A percentile compares a stretch with the other conserved stretches of the same genome.
These are phyloP conservation scores for Calephelis nemesis DNA, from an alignment of 1,140 invertebrate genomes.

Conservation along the genomic window DNA sequence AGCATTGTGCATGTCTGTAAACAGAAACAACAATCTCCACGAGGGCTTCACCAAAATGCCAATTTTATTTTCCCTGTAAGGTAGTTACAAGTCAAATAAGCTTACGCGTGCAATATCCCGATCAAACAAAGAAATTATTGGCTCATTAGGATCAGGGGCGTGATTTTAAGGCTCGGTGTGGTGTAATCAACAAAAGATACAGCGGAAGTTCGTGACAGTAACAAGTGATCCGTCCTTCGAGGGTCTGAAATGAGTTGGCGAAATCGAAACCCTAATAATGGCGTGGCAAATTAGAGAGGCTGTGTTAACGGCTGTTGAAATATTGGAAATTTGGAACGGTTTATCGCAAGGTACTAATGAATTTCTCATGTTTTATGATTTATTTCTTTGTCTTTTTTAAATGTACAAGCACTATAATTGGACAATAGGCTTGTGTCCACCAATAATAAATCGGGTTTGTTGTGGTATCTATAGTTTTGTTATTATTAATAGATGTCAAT, in stretches of 20 bases:
- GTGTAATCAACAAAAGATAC: constrained; percentile 14
- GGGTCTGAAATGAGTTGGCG: constrained; percentile 12
- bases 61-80: neutral
- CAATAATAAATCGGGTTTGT: too few relatives aligned
- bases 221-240: constrained; percentile 19
- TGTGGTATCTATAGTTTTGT: too few relatives aligned
- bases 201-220: constrained; percentile 20
- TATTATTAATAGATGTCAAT: too few relatives aligned
- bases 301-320: constrained; percentile 1
- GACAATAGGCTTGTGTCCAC: too few relatives aligned
- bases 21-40: neutral
- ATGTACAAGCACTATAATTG: too few relatives aligned
- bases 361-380: too few relatives aligned
- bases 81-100: constrained; percentile 15
- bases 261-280: constrained; percentile 14
- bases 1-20: neutral
- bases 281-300: constrained; percentile 11
- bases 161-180: constrained; percentile 11
- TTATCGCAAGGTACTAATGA: too few relatives aligned
- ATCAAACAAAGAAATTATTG: constrained; percentile 21
- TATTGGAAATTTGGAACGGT: neutral
- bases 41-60: neutral
- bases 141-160: constrained; percentile 20
- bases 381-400: too few relatives aligned
- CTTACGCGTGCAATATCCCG: constrained; percentile 8